Conservation (phyloP, 1,140 invertebrate species). For the Acromyrmex heyeri region DNA sequence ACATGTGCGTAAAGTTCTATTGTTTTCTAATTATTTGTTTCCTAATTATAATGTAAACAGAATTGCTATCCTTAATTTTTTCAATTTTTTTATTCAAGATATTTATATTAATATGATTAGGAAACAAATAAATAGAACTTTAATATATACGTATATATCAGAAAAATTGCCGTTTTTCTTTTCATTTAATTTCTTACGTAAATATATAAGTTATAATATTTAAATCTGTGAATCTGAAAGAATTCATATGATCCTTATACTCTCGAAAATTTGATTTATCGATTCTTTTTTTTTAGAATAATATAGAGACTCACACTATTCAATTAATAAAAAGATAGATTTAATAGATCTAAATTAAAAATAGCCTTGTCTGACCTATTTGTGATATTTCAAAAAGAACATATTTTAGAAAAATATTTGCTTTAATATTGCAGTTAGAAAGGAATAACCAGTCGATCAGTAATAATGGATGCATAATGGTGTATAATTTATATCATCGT, state of each 20-base stretch:
- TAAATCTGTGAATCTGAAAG: not conserved
- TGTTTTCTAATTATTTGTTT: no score
- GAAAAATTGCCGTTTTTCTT: not conserved
- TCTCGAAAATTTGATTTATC: not conserved
- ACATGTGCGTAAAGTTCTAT: no score
- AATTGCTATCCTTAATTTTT: no score
- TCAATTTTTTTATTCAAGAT: not conserved
- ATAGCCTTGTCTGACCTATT: not conserved
- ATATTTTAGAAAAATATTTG: not conserved
- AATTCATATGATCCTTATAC: not conserved
- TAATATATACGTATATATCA: not conserved
- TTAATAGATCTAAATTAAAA: not conserved
- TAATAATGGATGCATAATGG: not conserved
- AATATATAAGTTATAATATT: not conserved
- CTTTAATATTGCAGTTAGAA: not conserved
- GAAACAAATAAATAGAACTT: not conserved
- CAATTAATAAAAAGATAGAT: not conserved
- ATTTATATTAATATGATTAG: not conserved
- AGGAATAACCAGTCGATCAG: not conserved
- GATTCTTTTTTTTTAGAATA: not conserved
- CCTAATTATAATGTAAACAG: no score
- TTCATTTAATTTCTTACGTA: not conserved
- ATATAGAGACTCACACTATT: not conserved
- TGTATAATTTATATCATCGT: constrained; percentile 29
- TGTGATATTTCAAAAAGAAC: not conserved